Percentiles rank a stretch among this genome's conserved stretches.
Conservation (phyloP, 2,888 invertebrate species). For the Euclidia mi region DNA sequence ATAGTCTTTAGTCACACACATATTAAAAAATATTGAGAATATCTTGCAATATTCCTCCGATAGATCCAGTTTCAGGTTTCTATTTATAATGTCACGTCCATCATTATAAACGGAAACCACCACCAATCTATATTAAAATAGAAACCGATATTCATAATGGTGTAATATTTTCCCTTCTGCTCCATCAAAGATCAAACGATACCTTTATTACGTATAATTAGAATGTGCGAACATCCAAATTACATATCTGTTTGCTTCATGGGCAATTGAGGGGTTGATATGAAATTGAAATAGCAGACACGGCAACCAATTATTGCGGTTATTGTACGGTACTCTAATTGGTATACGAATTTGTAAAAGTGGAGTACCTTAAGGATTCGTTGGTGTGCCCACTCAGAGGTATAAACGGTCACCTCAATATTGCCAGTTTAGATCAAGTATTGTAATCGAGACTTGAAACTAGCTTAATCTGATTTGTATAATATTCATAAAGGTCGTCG, state of each 20-base stretch:
- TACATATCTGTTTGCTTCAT: background rate
- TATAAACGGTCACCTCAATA: too few relatives aligned
- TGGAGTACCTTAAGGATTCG: too few relatives aligned
- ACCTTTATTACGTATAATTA: constrained; percentile 2
- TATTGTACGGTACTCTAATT: background rate
- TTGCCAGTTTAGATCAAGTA: too few relatives aligned
- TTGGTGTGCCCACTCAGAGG: too few relatives aligned
- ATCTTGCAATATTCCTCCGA: too few relatives aligned
- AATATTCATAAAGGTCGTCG: too few relatives aligned
- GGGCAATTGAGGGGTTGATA: constrained; percentile 2
- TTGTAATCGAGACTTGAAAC: too few relatives aligned
- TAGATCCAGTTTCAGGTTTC: too few relatives aligned
- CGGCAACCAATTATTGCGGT: constrained; percentile 2
- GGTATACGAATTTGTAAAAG: background rate
- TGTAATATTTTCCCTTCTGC: background rate
- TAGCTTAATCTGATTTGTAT: too few relatives aligned
- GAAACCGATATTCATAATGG: background rate
- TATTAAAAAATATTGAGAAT: too few relatives aligned
- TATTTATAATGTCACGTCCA: too few relatives aligned
- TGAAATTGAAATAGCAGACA: background rate
- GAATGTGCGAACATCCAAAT: background rate
- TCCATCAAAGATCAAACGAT: background rate
- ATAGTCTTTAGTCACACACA: too few relatives aligned
- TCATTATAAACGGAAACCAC: background rate
- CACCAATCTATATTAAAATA: background rate